Evolutionary conservation across 2,888 invertebrate genomes (phyloP), one percentile per base, ranked within the genome.

Genomic region (Dimorphilus gyrociliatus): DNA sequence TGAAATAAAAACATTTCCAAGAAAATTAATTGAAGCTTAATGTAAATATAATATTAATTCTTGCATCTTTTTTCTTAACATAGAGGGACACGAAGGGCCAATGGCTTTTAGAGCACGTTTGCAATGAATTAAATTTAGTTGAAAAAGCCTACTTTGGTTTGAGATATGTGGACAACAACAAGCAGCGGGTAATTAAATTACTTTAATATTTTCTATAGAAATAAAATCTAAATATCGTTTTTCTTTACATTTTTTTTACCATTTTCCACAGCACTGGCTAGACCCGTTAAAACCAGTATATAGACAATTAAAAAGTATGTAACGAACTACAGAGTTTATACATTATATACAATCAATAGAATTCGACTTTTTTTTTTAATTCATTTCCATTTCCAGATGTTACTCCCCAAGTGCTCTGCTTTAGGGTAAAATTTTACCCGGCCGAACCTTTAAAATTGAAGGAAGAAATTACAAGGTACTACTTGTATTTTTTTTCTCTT

Each of bases 351-450:
- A n/a, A n/a, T n/a, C n/a, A n/a, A n/a, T n/a, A n/a, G n/a, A n/a
- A n/a, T n/a, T n/a, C n/a, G n/a, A n/a, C n/a, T n/a, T n/a, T n/a
- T n/a, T n/a, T n/a, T n/a, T n/a, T n/a, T n/a, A 21, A 21, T 10
- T 21, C 21, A 29, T 32, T 24, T 30, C 25, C 36, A 39, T 34
- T 64, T 69, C 8, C 69, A 84, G 88, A 86, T 66, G 74, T 86
- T 51, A 78, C 81, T 48, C 82, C 85, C 37, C 78, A 85, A 53
- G 67, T 88, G 37, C 81, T 94, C 60, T 88, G 86, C 66, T 85
- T 94, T 64, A 80, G 92, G 40, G 84, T 92, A 41, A 92, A 92
- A 69, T 94, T 86, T 65, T 94, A 94, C 63, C 92, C 94, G 12
- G 81, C 82, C 34, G 86, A 92, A 66, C 90, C 92, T 12, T 72